phyloP scores from a whole-genome alignment of 2,797 vertebrate genomes.

The Spinibarbus caldwelli region DNA sequence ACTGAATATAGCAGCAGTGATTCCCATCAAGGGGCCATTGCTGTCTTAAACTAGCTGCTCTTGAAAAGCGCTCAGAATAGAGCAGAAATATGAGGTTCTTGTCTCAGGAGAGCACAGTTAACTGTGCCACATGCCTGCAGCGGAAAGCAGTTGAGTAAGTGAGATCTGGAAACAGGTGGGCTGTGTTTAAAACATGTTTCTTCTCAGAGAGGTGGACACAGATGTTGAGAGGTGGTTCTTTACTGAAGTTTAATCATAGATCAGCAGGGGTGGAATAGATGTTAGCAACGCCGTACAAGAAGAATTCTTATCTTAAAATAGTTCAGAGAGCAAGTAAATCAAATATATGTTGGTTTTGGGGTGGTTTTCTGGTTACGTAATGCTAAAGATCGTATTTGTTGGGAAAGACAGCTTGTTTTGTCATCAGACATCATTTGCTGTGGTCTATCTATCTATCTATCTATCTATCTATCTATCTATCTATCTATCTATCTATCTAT shows the following conservation, averaged over 20 bases:
- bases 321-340: neutral
- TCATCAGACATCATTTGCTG: neutral
- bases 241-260: neutral
- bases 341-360: neutral
- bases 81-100: constrained; percentile 19
- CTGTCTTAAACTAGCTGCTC: constrained; percentile 45
- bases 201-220: constrained; percentile 8
- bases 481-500: neutral
- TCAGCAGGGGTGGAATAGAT: neutral
- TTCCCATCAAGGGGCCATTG: constrained; percentile 59
- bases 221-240: constrained; percentile 11
- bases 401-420: neutral
- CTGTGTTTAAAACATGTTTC: constrained; percentile 17
- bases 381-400: neutral
- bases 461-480: no score
- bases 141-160: constrained; percentile 1
- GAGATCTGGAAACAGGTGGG: constrained; percentile 20
- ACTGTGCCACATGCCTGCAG: constrained; percentile 45
- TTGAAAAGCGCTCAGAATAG: constrained; percentile 43
- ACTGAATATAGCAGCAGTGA: constrained; percentile 63
- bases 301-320: neutral
- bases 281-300: neutral
- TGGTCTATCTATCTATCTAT: neutral
- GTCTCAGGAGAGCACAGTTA: constrained; percentile 30
- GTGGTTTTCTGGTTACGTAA: neutral